phyloP scores from a whole-genome alignment of 2,797 vertebrate species.

The Lindbergichthys nudifrons region DNA sequence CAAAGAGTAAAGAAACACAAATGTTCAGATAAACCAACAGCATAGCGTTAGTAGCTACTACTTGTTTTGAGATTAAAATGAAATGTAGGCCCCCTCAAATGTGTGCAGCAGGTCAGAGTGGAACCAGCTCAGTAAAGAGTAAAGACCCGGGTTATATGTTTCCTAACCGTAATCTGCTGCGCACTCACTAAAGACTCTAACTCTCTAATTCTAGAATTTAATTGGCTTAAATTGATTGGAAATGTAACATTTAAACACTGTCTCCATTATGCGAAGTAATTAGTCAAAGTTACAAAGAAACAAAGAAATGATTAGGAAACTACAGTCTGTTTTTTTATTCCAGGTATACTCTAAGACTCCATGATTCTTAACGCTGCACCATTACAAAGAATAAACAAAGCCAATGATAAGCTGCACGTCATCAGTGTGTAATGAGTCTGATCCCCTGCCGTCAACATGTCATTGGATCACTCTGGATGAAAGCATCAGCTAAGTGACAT shows the following conservation, averaged over 20 bases:
- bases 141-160: background rate
- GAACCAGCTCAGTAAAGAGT: background rate
- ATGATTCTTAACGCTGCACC: background rate
- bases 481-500: no score
- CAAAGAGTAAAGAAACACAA: background rate
- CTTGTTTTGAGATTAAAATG: background rate
- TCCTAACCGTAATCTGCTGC: background rate
- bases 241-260: background rate
- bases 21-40: background rate
- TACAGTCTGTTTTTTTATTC: background rate
- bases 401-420: background rate
- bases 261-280: background rate
- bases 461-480: no score
- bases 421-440: background rate
- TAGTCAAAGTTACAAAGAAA: background rate
- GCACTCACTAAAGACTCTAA: background rate
- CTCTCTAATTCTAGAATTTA: background rate
- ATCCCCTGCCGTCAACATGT: no score
- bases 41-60: background rate
- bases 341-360: no score
- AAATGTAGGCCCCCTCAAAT: no score
- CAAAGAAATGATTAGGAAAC: background rate
- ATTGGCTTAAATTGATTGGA: background rate
- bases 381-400: background rate
- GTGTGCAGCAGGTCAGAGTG: background rate